A percentile compares a stretch with the other conserved stretches of the same genome.
phyloP scores from a whole-genome alignment of 2,113 vertebrate species.

The Leucosticte australis region DNA sequence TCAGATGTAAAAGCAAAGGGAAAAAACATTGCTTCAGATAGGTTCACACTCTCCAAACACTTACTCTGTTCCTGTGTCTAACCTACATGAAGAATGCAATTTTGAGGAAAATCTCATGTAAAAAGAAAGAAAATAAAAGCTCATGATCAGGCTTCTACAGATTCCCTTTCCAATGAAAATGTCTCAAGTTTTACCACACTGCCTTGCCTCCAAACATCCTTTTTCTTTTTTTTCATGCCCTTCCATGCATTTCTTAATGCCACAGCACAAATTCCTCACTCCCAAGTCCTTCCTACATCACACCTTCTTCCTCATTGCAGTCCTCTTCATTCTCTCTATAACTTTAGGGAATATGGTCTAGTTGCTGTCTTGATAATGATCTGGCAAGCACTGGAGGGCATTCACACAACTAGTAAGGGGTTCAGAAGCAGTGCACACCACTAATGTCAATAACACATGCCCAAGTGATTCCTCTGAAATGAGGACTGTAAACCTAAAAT shows the following conservation, averaged over 20 bases:
- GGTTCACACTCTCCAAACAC: background rate
- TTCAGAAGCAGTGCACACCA: background rate
- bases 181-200: background rate
- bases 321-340: background rate
- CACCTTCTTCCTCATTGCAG: background rate
- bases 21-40: background rate
- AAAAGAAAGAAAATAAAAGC: background rate
- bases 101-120: background rate
- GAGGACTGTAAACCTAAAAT: background rate
- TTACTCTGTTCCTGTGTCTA: background rate
- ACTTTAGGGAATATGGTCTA: background rate
- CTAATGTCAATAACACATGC: fast-evolving
- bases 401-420: background rate
- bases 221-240: background rate
- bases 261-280: background rate
- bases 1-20: background rate
- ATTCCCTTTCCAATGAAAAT: background rate
- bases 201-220: background rate
- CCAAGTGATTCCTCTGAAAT: background rate
- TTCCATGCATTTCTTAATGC: background rate
- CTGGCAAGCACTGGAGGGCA: background rate
- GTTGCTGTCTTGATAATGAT: background rate
- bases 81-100: background rate
- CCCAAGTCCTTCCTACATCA: background rate
- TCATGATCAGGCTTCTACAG: background rate